A percentile compares a stretch with the other conserved stretches of the same genome.
phyloP scores from a whole-genome alignment of 1,140 invertebrate species.

The Drosophila fuyamai region DNA sequence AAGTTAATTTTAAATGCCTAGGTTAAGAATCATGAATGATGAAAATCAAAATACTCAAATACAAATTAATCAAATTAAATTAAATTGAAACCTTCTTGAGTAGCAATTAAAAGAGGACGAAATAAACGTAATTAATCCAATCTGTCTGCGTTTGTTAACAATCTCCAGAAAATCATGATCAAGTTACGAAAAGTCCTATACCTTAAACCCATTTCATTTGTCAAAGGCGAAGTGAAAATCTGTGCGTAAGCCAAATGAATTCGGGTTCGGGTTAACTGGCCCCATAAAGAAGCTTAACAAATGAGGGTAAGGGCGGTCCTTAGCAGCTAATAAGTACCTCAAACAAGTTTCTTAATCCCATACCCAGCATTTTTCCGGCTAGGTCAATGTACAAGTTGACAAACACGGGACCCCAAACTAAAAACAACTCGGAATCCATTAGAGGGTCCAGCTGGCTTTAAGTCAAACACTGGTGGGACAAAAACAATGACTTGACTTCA shows the following conservation, averaged over 20 bases:
- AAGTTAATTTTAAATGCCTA: too few species aligned
- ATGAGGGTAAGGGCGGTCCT: constrained; percentile 35
- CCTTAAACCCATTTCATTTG: constrained; percentile 20
- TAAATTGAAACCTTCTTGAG: background rate
- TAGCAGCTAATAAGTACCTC: constrained; percentile 41
- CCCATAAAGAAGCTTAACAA: constrained; percentile 31
- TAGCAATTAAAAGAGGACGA: background rate
- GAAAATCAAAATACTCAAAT: background rate
- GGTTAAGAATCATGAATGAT: too few species aligned
- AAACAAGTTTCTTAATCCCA: constrained; percentile 48
- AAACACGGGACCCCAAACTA: constrained; percentile 1
- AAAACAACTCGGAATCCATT: constrained; percentile 21
- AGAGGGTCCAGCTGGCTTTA: constrained; percentile 6
- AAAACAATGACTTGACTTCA: constrained; percentile 34
- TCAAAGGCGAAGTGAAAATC: constrained; percentile 15
- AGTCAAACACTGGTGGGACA: constrained; percentile 21
- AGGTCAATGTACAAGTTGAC: constrained; percentile 54
- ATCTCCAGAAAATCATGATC: constrained; percentile 10
- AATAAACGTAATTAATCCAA: background rate
- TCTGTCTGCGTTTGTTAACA: constrained; percentile 24
- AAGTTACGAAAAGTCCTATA: constrained; percentile 5
- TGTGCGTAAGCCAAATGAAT: constrained; percentile 39
- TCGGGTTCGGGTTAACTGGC: constrained; percentile 13
- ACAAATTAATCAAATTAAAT: background rate
- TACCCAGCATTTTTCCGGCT: constrained; percentile 16